Evolutionary conservation across 1,140 invertebrate genomes (phyloP).

Genomic region (Tenebrio molitor): DNA sequence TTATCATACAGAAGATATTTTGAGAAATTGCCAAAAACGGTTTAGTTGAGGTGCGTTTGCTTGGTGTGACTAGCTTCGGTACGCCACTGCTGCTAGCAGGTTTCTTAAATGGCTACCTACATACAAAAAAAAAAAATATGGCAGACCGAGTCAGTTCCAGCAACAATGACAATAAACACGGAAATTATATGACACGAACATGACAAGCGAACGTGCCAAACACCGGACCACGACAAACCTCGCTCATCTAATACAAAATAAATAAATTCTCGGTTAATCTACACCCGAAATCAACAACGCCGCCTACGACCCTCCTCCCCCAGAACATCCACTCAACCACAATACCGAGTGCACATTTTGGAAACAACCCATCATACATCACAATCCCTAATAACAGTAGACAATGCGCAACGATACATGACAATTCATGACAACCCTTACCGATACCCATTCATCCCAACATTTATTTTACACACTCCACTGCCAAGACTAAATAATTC

Average conservation of each 20-base stretch:
- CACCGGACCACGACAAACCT: not conserved
- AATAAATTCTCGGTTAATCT: constrained; percentile 29
- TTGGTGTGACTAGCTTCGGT: too few species aligned
- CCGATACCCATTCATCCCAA: constrained; percentile 1
- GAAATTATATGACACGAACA: constrained; percentile 28
- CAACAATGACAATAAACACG: constrained; percentile 10
- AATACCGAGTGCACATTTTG: constrained; percentile 6
- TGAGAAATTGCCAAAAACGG: too few species aligned
- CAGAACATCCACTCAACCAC: not conserved
- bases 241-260: constrained; percentile 31
- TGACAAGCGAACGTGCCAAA: constrained; percentile 21
- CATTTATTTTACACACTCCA: constrained; percentile 11
- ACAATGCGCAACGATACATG: constrained; percentile 7
- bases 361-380: constrained; percentile 25
- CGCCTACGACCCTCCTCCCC: not conserved
- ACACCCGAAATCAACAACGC: constrained; percentile 27
- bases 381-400: constrained; percentile 21
- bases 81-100: not conserved
- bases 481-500: constrained; percentile 19
- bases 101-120: not conserved
- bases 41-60: too few species aligned
- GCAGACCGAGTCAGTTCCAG: not conserved
- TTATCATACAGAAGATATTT: too few species aligned
- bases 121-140: not conserved
- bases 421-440: not conserved